Percentiles rank a stretch among this genome's conserved stretches.
Evolutionary conservation across 2,888 invertebrate species (phyloP).

Genomic region (Nomada hirtipes): DNA sequence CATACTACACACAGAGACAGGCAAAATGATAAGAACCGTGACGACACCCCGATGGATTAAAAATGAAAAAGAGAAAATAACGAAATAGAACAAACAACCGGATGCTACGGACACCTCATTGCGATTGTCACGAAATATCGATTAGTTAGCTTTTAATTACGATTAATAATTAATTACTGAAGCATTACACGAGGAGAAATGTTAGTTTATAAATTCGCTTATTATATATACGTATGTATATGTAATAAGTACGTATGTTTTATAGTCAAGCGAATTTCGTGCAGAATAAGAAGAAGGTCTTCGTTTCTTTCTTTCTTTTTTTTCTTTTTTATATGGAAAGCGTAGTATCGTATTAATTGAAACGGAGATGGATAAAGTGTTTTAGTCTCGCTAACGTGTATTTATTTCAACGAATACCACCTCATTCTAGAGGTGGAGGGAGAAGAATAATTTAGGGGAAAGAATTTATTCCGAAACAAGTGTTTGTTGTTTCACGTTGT

Average conservation of each 20-base stretch:
- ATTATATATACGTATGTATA: constrained; percentile 67
- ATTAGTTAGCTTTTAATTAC: constrained; percentile 82
- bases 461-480: not conserved
- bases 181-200: constrained; percentile 75
- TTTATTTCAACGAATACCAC: constrained; percentile 36
- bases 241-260: constrained; percentile 66
- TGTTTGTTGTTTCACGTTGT: not conserved
- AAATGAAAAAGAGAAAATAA: constrained; percentile 41
- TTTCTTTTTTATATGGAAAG: not conserved
- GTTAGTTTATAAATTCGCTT: constrained; percentile 81
- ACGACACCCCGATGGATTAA: constrained; percentile 72
- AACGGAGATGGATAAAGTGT: no score
- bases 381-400: constrained; percentile 10
- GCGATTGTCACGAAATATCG: constrained; percentile 76
- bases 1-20: constrained; percentile 57
- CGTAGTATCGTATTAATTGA: not conserved
- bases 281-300: constrained; percentile 65
- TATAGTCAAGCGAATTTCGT: constrained; percentile 69
- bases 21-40: constrained; percentile 67
- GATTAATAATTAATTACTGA: constrained; percentile 74
- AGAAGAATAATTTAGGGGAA: not conserved
- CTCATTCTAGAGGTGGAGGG: not conserved
- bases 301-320: not conserved
- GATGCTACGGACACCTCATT: constrained; percentile 75
- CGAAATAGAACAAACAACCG: constrained; percentile 51